phyloP scores from a whole-genome alignment of 2,797 vertebrate species.

The Galago senegalensis region DNA sequence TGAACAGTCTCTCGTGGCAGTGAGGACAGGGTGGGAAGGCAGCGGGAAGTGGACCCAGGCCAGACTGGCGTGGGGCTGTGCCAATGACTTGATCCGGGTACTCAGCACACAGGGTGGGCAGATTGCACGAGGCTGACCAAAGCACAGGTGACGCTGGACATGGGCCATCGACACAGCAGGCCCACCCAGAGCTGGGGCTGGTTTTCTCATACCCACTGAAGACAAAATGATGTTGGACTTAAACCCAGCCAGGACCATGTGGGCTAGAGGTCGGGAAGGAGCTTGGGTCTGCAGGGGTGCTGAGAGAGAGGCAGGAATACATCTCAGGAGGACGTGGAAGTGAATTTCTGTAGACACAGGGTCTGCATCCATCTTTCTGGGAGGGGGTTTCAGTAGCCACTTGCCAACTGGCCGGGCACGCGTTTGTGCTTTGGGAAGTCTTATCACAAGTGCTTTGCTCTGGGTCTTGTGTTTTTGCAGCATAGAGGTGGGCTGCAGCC shows the following conservation, averaged over 20 bases:
- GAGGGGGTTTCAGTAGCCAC: background rate
- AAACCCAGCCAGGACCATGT: background rate
- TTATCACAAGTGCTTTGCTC: background rate
- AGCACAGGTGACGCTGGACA: background rate
- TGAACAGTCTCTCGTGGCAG: background rate
- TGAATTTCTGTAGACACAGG: rapidly evolving
- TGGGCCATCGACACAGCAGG: background rate
- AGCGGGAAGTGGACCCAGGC: too few relatives aligned
- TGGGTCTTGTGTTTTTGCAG: background rate
- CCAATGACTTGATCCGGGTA: too few relatives aligned
- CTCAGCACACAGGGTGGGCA: background rate
- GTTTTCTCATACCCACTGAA: background rate
- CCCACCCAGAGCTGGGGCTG: rapidly evolving
- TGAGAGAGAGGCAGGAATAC: too few relatives aligned
- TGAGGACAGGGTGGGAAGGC: too few relatives aligned
- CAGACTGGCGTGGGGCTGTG: background rate
- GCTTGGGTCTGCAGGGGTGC: background rate
- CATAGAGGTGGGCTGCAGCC: rapidly evolving
- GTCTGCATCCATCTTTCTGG: background rate
- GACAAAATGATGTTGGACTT: background rate
- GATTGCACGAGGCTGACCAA: background rate
- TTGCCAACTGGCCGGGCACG: too few relatives aligned
- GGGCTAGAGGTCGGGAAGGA: background rate
- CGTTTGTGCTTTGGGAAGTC: too few relatives aligned
- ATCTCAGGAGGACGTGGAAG: background rate